These are phyloP conservation scores for Mya arenaria DNA, from an alignment of 1,140 invertebrate species.

Conservation along the genomic window DNA sequence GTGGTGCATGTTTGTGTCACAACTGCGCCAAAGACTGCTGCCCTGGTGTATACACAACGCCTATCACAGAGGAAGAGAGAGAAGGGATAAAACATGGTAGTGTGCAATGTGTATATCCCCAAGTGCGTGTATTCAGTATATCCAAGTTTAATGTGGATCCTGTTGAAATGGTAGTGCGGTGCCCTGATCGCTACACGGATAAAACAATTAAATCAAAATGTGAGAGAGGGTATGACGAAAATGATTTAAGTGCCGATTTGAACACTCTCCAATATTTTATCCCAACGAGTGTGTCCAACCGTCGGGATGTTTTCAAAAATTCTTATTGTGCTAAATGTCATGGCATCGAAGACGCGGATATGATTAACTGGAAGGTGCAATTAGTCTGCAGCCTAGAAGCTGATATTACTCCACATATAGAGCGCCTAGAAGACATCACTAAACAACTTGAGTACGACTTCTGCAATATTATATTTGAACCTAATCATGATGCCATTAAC, in stretches of 20 bases:
- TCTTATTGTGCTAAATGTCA: slow-evolving; percentile 8
- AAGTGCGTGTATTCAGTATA: background rate
- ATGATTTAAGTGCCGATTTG: slow-evolving; percentile 4
- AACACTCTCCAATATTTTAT: background rate
- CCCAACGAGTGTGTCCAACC: background rate
- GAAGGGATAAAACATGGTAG: background rate
- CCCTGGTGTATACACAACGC: background rate
- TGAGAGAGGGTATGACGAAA: background rate
- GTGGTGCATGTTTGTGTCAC: background rate
- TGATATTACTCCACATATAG: background rate
- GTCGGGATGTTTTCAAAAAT: background rate
- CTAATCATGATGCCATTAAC: background rate
- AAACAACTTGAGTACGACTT: background rate
- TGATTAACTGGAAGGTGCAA: background rate
- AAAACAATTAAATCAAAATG: background rate
- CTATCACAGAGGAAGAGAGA: background rate
- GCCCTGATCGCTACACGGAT: background rate
- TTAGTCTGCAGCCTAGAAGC: background rate
- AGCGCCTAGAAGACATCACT: background rate
- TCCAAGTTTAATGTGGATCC: background rate
- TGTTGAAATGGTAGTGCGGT: background rate
- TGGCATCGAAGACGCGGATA: background rate
- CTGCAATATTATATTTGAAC: slow-evolving; percentile 6
- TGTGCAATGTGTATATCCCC: slow-evolving; percentile 8
- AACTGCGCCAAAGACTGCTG: background rate